Percentiles rank a stretch among this genome's conserved stretches.
Conservation (phyloP, 23 tunicate genomes). For the Trididemnum miniatum region DNA sequence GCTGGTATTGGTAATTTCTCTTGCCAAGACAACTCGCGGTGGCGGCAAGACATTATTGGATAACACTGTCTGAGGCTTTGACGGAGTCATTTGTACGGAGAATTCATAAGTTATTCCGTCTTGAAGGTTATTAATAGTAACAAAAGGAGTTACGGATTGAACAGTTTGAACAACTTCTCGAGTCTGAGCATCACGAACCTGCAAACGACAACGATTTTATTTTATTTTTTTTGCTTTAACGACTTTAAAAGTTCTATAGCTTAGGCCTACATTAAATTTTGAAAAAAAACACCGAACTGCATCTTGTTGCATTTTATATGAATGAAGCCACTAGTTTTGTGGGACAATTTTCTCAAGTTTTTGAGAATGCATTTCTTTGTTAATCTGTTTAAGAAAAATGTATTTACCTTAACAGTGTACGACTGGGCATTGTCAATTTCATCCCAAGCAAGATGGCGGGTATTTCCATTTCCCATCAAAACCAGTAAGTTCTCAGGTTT, state of each 20-base stretch:
- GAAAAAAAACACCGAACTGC: too few species aligned
- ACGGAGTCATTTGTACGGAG: not conserved
- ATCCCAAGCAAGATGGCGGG: constrained; percentile 20
- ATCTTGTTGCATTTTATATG: too few species aligned
- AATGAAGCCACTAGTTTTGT: too few species aligned
- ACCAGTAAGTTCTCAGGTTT: not conserved
- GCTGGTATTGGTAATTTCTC: not conserved
- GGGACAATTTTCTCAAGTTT: too few species aligned
- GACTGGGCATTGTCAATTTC: constrained; percentile 7
- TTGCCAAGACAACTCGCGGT: not conserved
- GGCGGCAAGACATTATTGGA: not conserved
- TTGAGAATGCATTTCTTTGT: too few species aligned
- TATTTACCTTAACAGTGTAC: not conserved
- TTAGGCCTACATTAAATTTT: too few species aligned
- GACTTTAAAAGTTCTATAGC: too few species aligned
- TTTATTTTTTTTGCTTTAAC: too few species aligned
- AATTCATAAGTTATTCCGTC: not conserved
- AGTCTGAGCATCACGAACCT: not conserved
- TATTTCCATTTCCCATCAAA: not conserved
- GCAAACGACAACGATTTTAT: too few species aligned
- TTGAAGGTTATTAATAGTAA: not conserved
- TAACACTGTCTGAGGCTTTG: not conserved
- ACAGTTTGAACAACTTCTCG: not conserved
- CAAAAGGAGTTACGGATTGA: not conserved
- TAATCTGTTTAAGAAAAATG: too few species aligned